phyloP scores from a whole-genome alignment of 1,140 invertebrate genomes.

The Solenopsis fugax region DNA sequence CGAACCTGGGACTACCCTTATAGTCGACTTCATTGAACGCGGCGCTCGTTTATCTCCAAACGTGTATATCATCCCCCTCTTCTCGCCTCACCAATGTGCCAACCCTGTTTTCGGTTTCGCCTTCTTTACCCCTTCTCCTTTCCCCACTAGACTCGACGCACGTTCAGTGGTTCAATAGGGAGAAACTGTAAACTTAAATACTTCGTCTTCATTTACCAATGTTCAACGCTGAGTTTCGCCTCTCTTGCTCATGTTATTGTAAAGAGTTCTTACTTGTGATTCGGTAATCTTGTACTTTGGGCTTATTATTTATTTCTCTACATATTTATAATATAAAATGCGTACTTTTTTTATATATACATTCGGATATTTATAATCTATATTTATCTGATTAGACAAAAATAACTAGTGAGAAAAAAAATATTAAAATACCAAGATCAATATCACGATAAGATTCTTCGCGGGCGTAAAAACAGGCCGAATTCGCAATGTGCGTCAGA shows the following conservation, averaged over 20 bases:
- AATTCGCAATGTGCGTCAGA: slow-evolving; percentile 65
- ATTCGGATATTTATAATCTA: background rate
- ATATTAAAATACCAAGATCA: background rate
- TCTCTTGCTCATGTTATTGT: slow-evolving; percentile 56
- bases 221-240: slow-evolving; percentile 66
- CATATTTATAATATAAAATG: background rate
- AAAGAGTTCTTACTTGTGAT: background rate
- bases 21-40: slow-evolving; percentile 81
- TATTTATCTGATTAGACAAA: background rate
- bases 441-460: slow-evolving; percentile 2
- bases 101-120: slow-evolving; percentile 68
- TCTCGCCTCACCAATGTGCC: slow-evolving; percentile 61
- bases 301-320: background rate
- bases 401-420: background rate
- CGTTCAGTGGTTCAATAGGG: slow-evolving; percentile 41
- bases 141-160: slow-evolving; percentile 42
- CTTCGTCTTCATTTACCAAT: slow-evolving; percentile 75
- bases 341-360: background rate
- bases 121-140: slow-evolving; percentile 32
- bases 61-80: slow-evolving; percentile 78
- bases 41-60: slow-evolving; percentile 78
- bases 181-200: slow-evolving; percentile 63
- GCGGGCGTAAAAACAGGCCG: background rate
- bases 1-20: slow-evolving; percentile 75
- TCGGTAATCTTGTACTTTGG: background rate